Conservation (phyloP, 2,113 vertebrate genomes). For the Origma solitaria region DNA sequence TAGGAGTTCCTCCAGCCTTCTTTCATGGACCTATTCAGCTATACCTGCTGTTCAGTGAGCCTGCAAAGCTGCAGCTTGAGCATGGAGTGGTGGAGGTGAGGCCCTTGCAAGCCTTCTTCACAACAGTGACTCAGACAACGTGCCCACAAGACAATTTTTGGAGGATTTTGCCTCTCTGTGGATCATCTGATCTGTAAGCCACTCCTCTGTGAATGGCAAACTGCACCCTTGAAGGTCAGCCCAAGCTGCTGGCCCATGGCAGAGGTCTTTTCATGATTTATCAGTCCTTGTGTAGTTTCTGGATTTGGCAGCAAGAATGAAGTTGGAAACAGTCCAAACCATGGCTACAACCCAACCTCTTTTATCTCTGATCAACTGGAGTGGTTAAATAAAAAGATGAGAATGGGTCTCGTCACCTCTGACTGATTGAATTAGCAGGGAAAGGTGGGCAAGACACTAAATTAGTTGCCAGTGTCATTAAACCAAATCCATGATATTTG, state of each 20-base stretch:
- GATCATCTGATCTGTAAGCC: neutral
- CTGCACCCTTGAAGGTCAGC: neutral
- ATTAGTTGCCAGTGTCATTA: neutral
- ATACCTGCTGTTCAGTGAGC: neutral
- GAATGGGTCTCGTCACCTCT: neutral
- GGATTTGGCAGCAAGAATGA: neutral
- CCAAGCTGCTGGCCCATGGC: accelerated
- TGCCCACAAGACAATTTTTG: accelerated
- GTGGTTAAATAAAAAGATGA: neutral
- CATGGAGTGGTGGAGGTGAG: neutral
- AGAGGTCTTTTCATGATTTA: neutral
- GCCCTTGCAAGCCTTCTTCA: neutral
- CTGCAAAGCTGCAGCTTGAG: neutral
- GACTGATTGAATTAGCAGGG: neutral
- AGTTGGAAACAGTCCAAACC: neutral
- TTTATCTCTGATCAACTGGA: neutral
- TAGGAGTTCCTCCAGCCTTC: neutral
- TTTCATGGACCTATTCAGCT: neutral
- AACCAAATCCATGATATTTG: neutral
- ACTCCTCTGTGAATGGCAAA: neutral
- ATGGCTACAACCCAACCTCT: neutral
- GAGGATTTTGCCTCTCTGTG: neutral
- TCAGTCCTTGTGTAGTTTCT: neutral
- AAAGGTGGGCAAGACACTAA: neutral
- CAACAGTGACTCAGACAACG: neutral